phyloP scores from a whole-genome alignment of 2,888 invertebrate species.

The Coelogynopora nodosa region DNA sequence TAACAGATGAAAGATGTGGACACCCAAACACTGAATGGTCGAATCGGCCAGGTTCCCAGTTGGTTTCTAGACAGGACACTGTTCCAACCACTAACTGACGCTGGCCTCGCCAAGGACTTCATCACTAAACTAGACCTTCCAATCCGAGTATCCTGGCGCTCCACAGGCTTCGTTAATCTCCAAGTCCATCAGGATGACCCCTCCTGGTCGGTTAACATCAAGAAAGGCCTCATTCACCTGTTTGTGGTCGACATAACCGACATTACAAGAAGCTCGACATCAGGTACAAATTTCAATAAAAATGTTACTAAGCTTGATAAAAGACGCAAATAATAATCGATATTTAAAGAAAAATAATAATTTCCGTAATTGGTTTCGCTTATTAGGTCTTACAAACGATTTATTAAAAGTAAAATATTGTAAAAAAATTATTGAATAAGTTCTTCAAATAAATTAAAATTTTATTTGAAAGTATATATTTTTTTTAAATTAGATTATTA shows the following conservation, averaged over 20 bases:
- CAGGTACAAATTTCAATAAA: too few relatives aligned
- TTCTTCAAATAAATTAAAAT: too few relatives aligned
- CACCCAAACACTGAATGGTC: background rate
- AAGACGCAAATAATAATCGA: too few relatives aligned
- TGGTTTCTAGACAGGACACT: background rate
- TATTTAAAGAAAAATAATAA: too few relatives aligned
- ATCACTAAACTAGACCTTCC: background rate
- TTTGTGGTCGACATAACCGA: background rate
- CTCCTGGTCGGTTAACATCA: background rate
- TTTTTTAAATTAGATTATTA: too few relatives aligned
- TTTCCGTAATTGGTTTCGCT: too few relatives aligned
- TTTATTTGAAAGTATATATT: too few relatives aligned
- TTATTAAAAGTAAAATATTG: too few relatives aligned
- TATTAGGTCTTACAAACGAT: too few relatives aligned
- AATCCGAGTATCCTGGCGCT: background rate
- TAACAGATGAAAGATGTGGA: background rate
- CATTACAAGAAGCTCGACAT: too few relatives aligned
- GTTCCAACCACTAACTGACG: background rate
- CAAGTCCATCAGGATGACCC: background rate
- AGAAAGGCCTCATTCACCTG: background rate
- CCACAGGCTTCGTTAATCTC: background rate
- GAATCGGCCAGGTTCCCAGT: background rate
- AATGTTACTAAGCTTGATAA: too few relatives aligned
- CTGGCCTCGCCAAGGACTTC: background rate
- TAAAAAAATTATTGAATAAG: too few relatives aligned